Percentiles rank a stretch among this genome's conserved stretches.
These are phyloP conservation scores for Trichogramma dendrolimi DNA, from an alignment of 2,888 invertebrate genomes.

Conservation along the genomic window DNA sequence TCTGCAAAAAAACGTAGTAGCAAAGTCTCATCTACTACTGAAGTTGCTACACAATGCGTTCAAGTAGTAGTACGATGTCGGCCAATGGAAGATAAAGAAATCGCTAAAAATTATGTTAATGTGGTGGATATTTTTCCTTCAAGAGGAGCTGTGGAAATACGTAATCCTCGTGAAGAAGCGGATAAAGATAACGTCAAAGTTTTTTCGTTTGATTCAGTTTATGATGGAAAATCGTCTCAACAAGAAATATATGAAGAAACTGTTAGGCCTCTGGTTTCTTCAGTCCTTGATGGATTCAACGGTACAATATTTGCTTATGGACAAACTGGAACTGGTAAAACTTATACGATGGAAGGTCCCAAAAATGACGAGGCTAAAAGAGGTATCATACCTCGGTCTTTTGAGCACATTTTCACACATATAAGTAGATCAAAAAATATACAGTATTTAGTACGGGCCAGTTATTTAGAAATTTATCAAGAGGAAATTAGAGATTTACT, in stretches of 20 bases:
- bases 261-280: slow-evolving; percentile 89
- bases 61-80: slow-evolving; percentile 96
- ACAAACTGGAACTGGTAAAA: slow-evolving; percentile 94
- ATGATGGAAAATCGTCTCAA: slow-evolving; percentile 86
- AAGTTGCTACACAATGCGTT: slow-evolving; percentile 64
- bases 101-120: slow-evolving; percentile 66
- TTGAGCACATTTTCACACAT: slow-evolving; percentile 95
- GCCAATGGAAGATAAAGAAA: slow-evolving; percentile 87
- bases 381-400: slow-evolving; percentile 93
- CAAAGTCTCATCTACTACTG: slow-evolving; percentile 32
- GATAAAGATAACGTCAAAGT: slow-evolving; percentile 76
- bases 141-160: slow-evolving; percentile 86
- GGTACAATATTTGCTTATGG: slow-evolving; percentile 99
- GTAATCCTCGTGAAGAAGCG: slow-evolving; percentile 71
- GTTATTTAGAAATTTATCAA: slow-evolving; percentile 96
- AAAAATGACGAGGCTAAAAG: slow-evolving; percentile 64
- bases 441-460: slow-evolving; percentile 92
- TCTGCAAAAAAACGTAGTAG: slow-evolving; percentile 35
- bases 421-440: slow-evolving; percentile 87
- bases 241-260: slow-evolving; percentile 93
- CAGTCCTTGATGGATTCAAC: slow-evolving; percentile 95
- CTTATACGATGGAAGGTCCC: slow-evolving; percentile 72
- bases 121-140: slow-evolving; percentile 81
- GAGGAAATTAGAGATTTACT: slow-evolving; percentile 75
- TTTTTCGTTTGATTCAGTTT: slow-evolving; percentile 97